phyloP scores from a whole-genome alignment of 2,797 vertebrate genomes.

The Darevskia mixta region DNA sequence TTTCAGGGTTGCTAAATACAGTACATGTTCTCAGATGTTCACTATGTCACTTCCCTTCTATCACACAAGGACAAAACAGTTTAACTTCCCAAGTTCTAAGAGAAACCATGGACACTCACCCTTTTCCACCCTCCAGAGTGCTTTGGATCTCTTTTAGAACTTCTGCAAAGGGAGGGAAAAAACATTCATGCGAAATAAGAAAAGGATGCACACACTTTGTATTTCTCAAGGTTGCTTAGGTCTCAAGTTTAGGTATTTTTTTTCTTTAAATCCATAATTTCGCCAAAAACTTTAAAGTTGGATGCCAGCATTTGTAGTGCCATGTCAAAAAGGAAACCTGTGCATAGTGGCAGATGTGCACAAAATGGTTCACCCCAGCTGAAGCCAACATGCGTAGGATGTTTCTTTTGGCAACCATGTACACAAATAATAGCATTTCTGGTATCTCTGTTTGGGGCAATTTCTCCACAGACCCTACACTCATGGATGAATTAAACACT shows the following conservation, averaged over 20 bases:
- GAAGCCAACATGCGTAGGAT: background rate
- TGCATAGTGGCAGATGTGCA: background rate
- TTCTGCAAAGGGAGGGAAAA: conserved; percentile 77
- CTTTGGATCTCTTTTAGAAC: conserved; percentile 97
- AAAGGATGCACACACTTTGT: no score
- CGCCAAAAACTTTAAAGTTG: no score
- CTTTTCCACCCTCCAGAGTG: conserved; percentile 90
- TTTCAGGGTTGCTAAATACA: background rate
- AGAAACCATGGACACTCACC: conserved; percentile 80
- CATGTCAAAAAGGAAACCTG: background rate
- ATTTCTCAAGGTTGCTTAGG: background rate
- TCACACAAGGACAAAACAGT: conserved; percentile 26
- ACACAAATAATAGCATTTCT: no score
- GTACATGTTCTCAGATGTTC: background rate
- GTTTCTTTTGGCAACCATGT: background rate
- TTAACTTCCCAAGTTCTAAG: background rate
- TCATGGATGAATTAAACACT: background rate
- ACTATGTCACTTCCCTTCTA: conserved; percentile 27
- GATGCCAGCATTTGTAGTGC: background rate
- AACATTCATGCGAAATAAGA: conserved; percentile 27
- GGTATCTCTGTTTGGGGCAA: background rate
- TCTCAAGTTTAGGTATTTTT: background rate
- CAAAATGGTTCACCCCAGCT: background rate
- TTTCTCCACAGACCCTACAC: background rate
- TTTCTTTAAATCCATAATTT: background rate